Base-by-base conservation (phyloP, 2,797 vertebrate genomes). In the Sebastiscus tertius region DNA sequence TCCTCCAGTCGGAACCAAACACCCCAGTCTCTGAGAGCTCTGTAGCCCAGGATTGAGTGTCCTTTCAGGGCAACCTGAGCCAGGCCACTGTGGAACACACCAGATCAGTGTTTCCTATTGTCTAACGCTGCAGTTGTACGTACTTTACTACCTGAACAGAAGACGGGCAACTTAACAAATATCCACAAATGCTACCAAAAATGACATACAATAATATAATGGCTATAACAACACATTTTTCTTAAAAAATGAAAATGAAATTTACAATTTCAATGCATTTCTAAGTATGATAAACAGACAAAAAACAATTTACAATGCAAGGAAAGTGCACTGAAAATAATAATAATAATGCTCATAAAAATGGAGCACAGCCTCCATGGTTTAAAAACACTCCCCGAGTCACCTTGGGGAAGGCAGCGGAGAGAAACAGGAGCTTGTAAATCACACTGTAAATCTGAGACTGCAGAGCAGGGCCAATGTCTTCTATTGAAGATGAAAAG, bases 31-130 rank as follows among this genome's bases (percentile, higher is more conserved):
- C 80, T 4, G 33, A 77, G 75, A 87, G 81, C 87, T 82, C 69
- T 42, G 79, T 42, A 77, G 26, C 74, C 58, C 81, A 36, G 88
- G 89, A 92, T 94, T 90, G 86, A 79, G 77, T 95, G 86, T 94
- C 94, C 29, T 72, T 82, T 74, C 79, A 71, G 58, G 82, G 94
- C 84, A 93, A 96, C 92, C 90, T 80, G 93, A 96, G 85, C 87
- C 64, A 33, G 58, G 80, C 76, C 67, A 72, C 80, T 67, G 80
- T 66, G 74, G 80, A 80, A 89, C 87, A 72, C 65, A 76, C 56
- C 64, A 84, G 88, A 91, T 93, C 83, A 91, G 55, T 61, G 80
- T 87, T 93, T 90, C 90, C 82, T 82, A 71, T 79, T 83, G 86
- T 92, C 85, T 72, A 61, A 69, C 8, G 5, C 72, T 68, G 69